phyloP scores from a whole-genome alignment of 2,113 vertebrate genomes.

The Neodon shergylaensis region DNA sequence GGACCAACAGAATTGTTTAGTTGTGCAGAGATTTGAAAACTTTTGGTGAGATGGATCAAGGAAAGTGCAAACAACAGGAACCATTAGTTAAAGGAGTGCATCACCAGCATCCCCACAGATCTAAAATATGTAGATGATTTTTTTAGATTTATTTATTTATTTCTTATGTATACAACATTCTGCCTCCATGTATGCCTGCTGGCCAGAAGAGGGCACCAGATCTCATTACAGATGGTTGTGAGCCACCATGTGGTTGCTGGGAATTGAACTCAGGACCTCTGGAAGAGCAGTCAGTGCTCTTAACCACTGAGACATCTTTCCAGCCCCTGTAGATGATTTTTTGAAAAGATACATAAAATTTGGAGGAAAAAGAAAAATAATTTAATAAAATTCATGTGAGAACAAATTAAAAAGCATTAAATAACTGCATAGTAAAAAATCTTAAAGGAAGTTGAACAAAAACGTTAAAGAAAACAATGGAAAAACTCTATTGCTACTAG shows the following conservation, averaged over 20 bases:
- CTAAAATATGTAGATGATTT: conserved; percentile 20
- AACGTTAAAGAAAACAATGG: neutral
- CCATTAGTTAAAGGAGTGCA: neutral
- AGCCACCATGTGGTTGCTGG: too few relatives aligned
- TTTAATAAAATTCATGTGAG: conserved; percentile 39
- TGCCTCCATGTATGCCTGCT: too few relatives aligned
- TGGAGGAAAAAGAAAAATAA: conserved; percentile 51
- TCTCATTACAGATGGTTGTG: too few relatives aligned
- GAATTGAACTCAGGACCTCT: too few relatives aligned
- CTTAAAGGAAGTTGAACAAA: neutral
- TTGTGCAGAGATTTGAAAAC: conserved; percentile 37
- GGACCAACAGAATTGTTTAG: neutral
- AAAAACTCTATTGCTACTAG: neutral
- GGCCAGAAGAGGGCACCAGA: too few relatives aligned
- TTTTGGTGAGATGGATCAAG: neutral
- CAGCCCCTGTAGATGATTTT: neutral
- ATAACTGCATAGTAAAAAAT: neutral
- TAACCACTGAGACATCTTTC: too few relatives aligned
- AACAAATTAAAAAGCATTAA: neutral
- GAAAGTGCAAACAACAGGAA: neutral
- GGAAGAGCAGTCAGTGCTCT: too few relatives aligned
- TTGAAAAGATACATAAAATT: neutral
- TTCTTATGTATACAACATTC: too few relatives aligned
- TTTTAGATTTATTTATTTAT: too few relatives aligned
- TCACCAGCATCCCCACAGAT: neutral